Evolutionary conservation across 2,888 invertebrate species (phyloP), one percentile per base, ranked within the genome.

Genomic region (Oxytorus armatus): DNA sequence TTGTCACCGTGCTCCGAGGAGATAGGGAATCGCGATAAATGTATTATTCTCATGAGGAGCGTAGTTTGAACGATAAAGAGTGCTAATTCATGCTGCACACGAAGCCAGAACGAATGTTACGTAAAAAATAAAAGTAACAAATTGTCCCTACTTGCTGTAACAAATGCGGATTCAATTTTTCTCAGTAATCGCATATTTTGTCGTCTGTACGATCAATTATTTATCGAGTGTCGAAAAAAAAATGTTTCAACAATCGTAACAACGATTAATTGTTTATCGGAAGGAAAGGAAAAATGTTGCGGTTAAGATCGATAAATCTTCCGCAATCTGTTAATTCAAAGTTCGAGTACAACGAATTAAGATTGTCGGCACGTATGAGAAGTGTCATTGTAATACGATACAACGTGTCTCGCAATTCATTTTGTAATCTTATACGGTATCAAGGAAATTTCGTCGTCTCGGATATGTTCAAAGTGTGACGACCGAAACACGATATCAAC

Each of bases 401-500:
- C 4, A 33, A 7, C 14, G 21, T 55, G 8, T 25, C 66, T 55
- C 47, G 36, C 8, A 21, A 3, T 68, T 68, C 39, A 16, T 29
- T 63, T 14, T 29, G 76, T 73, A 55, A 80, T 55, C 3, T n/a
- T 51, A 76, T 36, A 59, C 51, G n/a, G 18, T 80, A 76, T 72
- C 72, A n/a, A 21, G 61, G 49, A 55, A 63, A 73, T 80, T 68
- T 53, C 77, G 11, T 61, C 80, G 53, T 21, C 33, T 10, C 53
- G 33, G 11, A 21, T 33, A 68, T 63, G 47, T 10, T 25, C 10
- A 29, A 23, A 76, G 70, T 75, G 75, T 66, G 70, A 75, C 75
- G 75, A 55, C 66, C 70, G 76, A 63, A 66, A 80, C 42, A 23
- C 29, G 55, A 80, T 80, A 76, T 16, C 42, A 21, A 23, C 23